Percentiles rank a stretch among this genome's conserved stretches.
Conservation (phyloP, 2,888 invertebrate genomes). For the Drosophila putrida region DNA sequence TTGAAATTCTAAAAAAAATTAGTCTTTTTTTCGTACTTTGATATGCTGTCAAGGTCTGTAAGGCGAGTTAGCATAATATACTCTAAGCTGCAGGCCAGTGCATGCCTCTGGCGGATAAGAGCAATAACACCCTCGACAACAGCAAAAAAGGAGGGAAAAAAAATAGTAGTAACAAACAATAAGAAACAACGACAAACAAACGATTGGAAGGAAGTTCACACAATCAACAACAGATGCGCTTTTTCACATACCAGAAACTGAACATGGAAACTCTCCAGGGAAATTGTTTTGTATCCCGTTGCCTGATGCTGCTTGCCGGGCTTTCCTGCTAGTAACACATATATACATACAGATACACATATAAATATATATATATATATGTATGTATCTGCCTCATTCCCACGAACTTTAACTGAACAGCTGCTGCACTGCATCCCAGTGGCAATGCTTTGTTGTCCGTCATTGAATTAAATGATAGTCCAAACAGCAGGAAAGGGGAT, state of each 20-base stretch:
- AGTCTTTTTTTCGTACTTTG: neutral
- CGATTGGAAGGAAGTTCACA: conserved; percentile 80
- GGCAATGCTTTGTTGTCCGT: conserved; percentile 73
- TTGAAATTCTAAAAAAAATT: neutral
- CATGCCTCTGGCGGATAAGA: conserved; percentile 65
- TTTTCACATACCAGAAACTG: conserved; percentile 80
- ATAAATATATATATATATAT: conserved; percentile 17
- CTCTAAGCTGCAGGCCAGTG: conserved; percentile 55
- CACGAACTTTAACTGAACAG: conserved; percentile 27
- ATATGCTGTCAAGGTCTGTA: conserved; percentile 12
- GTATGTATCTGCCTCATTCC: conserved; percentile 33
- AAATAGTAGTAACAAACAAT: conserved; percentile 48
- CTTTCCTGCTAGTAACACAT: conserved; percentile 26
- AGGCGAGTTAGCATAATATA: conserved; percentile 23
- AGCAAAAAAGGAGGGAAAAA: conserved; percentile 34
- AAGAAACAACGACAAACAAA: conserved; percentile 71
- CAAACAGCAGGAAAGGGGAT: conserved; percentile 33
- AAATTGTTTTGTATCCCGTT: conserved; percentile 74
- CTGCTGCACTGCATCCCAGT: conserved; percentile 60
- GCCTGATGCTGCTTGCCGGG: conserved; percentile 33
- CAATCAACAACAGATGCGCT: conserved; percentile 81
- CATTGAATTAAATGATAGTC: conserved; percentile 78
- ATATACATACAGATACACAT: conserved; percentile 34
- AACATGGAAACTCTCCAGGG: conserved; percentile 79
- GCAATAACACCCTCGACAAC: conserved; percentile 62